These are phyloP conservation scores for Andrena minutula DNA, from an alignment of 2,888 invertebrate species.

Conservation along the genomic window DNA sequence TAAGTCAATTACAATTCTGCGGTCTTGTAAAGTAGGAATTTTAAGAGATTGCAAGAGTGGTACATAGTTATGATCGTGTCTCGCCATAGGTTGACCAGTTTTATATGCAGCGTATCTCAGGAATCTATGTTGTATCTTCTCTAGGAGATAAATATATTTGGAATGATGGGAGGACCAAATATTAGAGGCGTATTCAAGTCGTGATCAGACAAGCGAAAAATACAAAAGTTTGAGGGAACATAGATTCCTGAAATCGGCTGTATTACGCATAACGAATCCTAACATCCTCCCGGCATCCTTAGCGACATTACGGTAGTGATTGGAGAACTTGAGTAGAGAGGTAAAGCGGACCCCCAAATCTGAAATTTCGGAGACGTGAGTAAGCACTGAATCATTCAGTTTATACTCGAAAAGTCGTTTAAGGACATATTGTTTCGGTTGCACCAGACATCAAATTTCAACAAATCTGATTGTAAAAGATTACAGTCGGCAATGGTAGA, in stretches of 20 bases:
- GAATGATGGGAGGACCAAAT: too few relatives aligned
- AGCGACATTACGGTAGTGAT: background rate
- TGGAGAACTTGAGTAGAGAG: background rate
- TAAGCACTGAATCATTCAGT: background rate
- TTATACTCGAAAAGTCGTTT: background rate
- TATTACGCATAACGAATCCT: background rate
- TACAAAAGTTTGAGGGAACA: background rate
- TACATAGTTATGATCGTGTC: too few relatives aligned
- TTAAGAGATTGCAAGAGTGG: too few relatives aligned
- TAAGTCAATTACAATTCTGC: too few relatives aligned
- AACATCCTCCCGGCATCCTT: background rate
- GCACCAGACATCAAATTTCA: background rate
- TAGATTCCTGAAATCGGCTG: background rate
- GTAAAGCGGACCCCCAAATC: background rate
- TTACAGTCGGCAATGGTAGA: background rate
- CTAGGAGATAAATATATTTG: too few relatives aligned
- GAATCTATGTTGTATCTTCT: too few relatives aligned
- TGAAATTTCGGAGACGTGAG: background rate
- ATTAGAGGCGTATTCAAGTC: too few relatives aligned
- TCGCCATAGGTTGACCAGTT: too few relatives aligned
- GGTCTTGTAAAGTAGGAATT: too few relatives aligned
- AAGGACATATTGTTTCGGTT: background rate
- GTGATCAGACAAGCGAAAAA: too few relatives aligned
- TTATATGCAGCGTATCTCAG: too few relatives aligned
- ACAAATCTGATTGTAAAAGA: background rate